These are phyloP conservation scores for Xestia ashworthii DNA, from an alignment of 2,888 invertebrate species.

Conservation along the genomic window DNA sequence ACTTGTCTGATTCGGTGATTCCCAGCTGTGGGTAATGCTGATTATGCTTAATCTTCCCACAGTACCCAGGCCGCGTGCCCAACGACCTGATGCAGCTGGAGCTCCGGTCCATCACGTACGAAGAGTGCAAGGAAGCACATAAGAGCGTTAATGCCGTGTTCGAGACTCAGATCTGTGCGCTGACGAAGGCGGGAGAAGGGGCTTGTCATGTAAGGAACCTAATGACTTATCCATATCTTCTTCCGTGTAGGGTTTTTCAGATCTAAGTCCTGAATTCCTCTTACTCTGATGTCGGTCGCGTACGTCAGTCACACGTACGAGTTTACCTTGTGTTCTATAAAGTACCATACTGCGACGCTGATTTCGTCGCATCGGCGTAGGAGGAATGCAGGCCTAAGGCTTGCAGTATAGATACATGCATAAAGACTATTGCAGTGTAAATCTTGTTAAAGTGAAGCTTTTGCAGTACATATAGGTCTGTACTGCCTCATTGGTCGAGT, in stretches of 20 bases:
- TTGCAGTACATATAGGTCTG: not conserved
- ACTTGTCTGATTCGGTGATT: not conserved
- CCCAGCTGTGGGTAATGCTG: not conserved
- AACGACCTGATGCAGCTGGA: conserved; percentile 89
- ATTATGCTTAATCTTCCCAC: conserved; percentile 14
- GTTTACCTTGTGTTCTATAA: no score
- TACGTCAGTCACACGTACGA: no score
- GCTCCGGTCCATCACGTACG: conserved; percentile 86
- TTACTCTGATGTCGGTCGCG: no score
- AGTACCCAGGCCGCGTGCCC: conserved; percentile 86
- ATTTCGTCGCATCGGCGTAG: no score
- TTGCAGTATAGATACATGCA: not conserved
- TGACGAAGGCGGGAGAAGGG: conserved; percentile 88
- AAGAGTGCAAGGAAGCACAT: conserved; percentile 88
- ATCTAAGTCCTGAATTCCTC: not conserved
- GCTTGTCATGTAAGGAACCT: conserved; percentile 85
- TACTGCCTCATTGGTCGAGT: no score
- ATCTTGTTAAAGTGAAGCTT: not conserved
- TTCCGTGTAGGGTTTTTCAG: no score
- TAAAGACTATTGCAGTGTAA: not conserved
- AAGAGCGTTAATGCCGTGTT: conserved; percentile 86
- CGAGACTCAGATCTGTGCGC: conserved; percentile 90
- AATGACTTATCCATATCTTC: not conserved
- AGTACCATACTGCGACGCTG: no score
- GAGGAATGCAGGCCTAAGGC: not conserved